phyloP scores from a whole-genome alignment of 2,888 invertebrate genomes.

The Microplitis deprimator region DNA sequence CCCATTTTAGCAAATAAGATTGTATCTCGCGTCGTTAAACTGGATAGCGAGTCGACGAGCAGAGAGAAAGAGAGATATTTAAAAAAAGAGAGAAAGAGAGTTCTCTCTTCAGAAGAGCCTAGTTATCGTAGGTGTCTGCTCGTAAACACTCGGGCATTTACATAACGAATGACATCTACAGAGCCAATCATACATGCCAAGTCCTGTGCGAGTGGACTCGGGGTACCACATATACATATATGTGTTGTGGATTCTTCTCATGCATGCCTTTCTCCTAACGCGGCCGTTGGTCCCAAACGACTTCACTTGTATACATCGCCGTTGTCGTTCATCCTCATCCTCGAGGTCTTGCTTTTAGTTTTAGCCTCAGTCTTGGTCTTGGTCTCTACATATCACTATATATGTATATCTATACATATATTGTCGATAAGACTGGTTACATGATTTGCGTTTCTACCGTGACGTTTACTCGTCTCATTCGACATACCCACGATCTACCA shows the following conservation, averaged over 20 bases:
- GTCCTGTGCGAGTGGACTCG: conserved; percentile 19
- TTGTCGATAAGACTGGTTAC: neutral
- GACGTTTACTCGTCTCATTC: conserved; percentile 8
- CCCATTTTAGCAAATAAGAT: conserved; percentile 40
- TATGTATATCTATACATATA: conserved; percentile 1
- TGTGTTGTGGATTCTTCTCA: conserved; percentile 1
- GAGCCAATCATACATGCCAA: conserved; percentile 61
- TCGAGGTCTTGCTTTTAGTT: neutral
- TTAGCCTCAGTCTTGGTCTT: neutral
- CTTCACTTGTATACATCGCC: neutral
- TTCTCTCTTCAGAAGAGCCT: conserved; percentile 51
- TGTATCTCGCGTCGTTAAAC: conserved; percentile 46
- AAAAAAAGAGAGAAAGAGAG: neutral
- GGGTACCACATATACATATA: conserved; percentile 6
- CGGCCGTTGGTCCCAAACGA: conserved; percentile 17
- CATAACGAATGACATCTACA: conserved; percentile 70
- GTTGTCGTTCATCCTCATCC: conserved; percentile 3
- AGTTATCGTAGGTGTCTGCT: conserved; percentile 65
- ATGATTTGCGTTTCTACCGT: conserved; percentile 6
- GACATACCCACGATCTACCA: conserved; percentile 22
- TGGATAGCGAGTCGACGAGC: conserved; percentile 42
- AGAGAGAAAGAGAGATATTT: neutral
- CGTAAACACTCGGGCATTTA: conserved; percentile 68
- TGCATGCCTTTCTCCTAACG: conserved; percentile 29
- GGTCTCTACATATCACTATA: neutral